phyloP scores from a whole-genome alignment of 2,888 invertebrate species.

The Drosophila imparisetae region DNA sequence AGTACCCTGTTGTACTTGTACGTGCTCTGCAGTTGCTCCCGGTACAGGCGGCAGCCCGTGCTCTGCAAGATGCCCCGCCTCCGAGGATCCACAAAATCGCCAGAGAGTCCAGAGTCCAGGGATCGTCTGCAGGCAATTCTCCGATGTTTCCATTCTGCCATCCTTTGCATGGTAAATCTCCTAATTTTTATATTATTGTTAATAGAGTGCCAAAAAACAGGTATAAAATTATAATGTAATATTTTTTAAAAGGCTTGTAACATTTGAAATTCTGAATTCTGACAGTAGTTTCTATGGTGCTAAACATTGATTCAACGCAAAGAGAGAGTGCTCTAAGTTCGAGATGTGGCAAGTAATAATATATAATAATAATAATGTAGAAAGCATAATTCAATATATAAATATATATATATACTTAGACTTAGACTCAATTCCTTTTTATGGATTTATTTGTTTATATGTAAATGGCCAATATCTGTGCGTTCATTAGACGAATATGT shows the following conservation, averaged over 20 bases:
- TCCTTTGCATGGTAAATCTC: neutral
- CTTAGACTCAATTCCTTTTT: neutral
- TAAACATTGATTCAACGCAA: neutral
- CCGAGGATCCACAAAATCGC: constrained; percentile 23
- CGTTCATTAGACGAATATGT: neutral
- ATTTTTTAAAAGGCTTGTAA: no score
- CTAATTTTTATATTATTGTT: constrained; percentile 1
- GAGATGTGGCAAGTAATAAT: no score
- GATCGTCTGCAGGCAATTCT: neutral
- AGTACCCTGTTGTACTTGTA: constrained; percentile 22
- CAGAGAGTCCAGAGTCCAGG: constrained; percentile 1
- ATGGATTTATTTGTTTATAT: neutral
- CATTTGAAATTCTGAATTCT: neutral
- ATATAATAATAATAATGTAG: no score
- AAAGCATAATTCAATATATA: no score
- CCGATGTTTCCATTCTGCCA: neutral
- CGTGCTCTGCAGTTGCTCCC: constrained; percentile 29
- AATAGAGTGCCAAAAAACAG: neutral
- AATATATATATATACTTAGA: neutral
- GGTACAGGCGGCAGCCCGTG: constrained; percentile 36
- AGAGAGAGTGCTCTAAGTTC: no score
- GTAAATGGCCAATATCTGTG: neutral
- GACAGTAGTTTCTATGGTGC: constrained; percentile 16
- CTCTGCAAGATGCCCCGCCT: constrained; percentile 43
- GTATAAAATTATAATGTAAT: neutral